Base-by-base conservation (phyloP, 2,797 vertebrate species). In the Sternarchorhynchus goeldii region DNA sequence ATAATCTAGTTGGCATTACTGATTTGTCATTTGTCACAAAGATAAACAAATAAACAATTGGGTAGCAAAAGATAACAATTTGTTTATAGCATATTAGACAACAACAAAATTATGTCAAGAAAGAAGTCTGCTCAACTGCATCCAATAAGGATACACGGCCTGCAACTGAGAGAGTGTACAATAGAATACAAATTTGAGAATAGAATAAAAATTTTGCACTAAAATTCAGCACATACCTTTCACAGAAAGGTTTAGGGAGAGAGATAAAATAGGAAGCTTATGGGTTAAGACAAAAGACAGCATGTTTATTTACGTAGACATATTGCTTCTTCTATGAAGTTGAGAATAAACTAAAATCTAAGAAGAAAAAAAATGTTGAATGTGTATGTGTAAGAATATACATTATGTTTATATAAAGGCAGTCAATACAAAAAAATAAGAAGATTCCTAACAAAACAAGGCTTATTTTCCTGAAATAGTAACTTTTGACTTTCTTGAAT, bases 251-350 rank as follows among this genome's bases (percentile, higher is more conserved):
- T 72, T 75, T 16, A 21, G 12, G 63, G 58, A 76, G 25, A 71
- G 31, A 55, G 10, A 31, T 41, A 62, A 78, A 74, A 74, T 68
- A 60, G 6, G 31, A 45, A 70, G 77, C 21, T 53, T 64, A 41
- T 73, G 53, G 45, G 73, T 66, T 62, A 78, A 81, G 64, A 60
- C 64, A 72, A 67, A 74, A 65, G 57, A 81, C 32, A 73, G 76
- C 78, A 83, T 83, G 67, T 68, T 82, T 82, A 74, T 78, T 85
- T 81, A 56, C 8, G 58, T 62, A 76, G 56, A 73, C 75, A 76
- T 78, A 2, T 69, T 57, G 56, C 32, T 67, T 59, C 63, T 56
- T 67, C 39, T 41, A 67, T 45, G 31, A 67, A 63, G 64, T 74
- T 76, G 64, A 68, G 75, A 75, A 75, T 80, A 75, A 78, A 79